Evolutionary conservation across 30 jellyfish, hydroid and myxozoan species (phyloP).

Genomic region (Aurelia sp.): DNA sequence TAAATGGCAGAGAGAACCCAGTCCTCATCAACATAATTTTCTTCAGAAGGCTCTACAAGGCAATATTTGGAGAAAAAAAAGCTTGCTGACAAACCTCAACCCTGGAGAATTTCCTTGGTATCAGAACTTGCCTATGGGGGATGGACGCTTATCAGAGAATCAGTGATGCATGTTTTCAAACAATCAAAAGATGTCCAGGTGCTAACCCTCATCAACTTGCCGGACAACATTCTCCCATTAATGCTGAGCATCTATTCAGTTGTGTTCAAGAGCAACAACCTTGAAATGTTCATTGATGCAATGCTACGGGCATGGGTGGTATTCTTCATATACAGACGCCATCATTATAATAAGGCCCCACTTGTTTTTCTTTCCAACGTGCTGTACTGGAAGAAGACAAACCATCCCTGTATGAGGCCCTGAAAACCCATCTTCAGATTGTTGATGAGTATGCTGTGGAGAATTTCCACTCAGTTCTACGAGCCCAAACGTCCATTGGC

Average conservation of each 20-base stretch:
- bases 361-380: neutral
- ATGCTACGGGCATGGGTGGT: constrained; percentile 6
- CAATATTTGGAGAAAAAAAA: constrained; percentile 41
- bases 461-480: neutral
- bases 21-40: constrained; percentile 14
- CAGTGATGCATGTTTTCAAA: constrained; percentile 8
- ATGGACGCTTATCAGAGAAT: constrained; percentile 51
- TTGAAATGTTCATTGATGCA: neutral
- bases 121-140: constrained; percentile 21
- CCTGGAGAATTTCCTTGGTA: constrained; percentile 19
- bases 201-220: constrained; percentile 30
- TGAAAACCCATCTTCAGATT: too few species aligned
- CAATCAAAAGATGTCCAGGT: constrained; percentile 25
- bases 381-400: neutral
- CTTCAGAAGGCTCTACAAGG: constrained; percentile 22
- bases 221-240: constrained; percentile 25
- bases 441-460: constrained; percentile 11
- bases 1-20: constrained; percentile 48
- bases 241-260: constrained; percentile 13
- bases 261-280: neutral
- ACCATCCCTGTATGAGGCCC: neutral
- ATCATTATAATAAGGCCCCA: neutral
- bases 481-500: neutral
- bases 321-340: neutral
- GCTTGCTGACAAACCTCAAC: constrained; percentile 35